phyloP scores from a whole-genome alignment of 1,140 invertebrate species.

The Maniola jurtina region DNA sequence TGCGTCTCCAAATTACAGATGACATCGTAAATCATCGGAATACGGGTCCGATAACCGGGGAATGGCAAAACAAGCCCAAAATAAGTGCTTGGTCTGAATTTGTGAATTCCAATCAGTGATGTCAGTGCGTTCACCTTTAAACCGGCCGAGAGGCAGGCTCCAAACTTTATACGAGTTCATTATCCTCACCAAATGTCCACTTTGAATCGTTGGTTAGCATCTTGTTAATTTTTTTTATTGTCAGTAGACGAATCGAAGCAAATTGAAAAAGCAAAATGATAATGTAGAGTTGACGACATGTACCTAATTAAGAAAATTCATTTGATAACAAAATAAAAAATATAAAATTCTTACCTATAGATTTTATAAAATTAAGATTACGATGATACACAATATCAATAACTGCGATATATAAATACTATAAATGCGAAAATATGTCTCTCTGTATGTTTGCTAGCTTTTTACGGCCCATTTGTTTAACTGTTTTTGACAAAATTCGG shows the following conservation, averaged over 20 bases:
- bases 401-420: no score
- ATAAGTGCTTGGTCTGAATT: conserved; percentile 61
- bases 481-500: no score
- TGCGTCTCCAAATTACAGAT: conserved; percentile 45
- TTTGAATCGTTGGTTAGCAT: conserved; percentile 42
- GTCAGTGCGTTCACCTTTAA: conserved; percentile 71
- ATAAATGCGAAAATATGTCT: no score
- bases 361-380: no score
- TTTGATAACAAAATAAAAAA: not conserved
- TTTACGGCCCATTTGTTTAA: no score
- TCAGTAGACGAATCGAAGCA: conserved; percentile 4
- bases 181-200: conserved; percentile 67
- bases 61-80: conserved; percentile 63
- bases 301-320: not conserved
- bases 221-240: conserved; percentile 28
- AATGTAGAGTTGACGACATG: not conserved
- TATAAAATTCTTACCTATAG: no score
- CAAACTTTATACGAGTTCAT: conserved; percentile 61
- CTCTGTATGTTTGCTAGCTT: no score
- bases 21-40: conserved; percentile 54
- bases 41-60: conserved; percentile 63
- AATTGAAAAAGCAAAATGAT: not conserved
- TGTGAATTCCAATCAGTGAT: conserved; percentile 66
- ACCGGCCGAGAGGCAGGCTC: conserved; percentile 63
- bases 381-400: no score